Evolutionary conservation across 1,140 invertebrate genomes (phyloP), one percentile per base, ranked within the genome.

Genomic region (Plodia interpunctella): DNA sequence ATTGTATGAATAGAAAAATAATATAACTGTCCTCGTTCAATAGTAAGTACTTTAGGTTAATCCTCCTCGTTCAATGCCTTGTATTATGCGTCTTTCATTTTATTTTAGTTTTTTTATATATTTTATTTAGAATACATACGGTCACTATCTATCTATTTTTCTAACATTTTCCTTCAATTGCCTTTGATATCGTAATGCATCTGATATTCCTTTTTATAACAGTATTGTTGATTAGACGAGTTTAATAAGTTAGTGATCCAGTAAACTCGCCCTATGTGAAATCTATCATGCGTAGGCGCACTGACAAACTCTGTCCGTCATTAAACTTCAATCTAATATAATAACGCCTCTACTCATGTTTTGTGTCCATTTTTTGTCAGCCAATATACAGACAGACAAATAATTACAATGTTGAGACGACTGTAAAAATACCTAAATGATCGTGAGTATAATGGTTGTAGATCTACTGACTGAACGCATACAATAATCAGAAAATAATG

Each of bases 301-400:
- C 70, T 65, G 63, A 70, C 68, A 74, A 70, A 72, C 65, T 59
- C 60, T 66, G 59, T 54, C 72, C 73, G 72, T 76, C 74, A 84
- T 81, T 84, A 84, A 70, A 68, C 68, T 66, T 70, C 73, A 74
- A 76, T 80, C 70, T 75, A 81, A 80, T 78, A 78, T 78, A 78
- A 78, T 75, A 76, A 80, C 78, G 72, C 65, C 72, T 56, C 60
- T 56, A 38, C 57, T 18, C 32, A 54, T 66, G 54, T 70, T 66
- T 68, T 68, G 56, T 38, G 25, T 51, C 13, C 50, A 53, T 62
- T 65, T 74, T 74, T 74, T 74, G 59, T 62, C 51, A 59, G 30
- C 49, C 49, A 19, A 28, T 21, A 10, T 57, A 59, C 51, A 53
- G 62, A 59, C 51, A 53, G 62, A 59, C 49, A 60, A 60, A 62